Conservation (phyloP, 35 echinoderm and acorn worm species). For the Anneissia japonica region DNA sequence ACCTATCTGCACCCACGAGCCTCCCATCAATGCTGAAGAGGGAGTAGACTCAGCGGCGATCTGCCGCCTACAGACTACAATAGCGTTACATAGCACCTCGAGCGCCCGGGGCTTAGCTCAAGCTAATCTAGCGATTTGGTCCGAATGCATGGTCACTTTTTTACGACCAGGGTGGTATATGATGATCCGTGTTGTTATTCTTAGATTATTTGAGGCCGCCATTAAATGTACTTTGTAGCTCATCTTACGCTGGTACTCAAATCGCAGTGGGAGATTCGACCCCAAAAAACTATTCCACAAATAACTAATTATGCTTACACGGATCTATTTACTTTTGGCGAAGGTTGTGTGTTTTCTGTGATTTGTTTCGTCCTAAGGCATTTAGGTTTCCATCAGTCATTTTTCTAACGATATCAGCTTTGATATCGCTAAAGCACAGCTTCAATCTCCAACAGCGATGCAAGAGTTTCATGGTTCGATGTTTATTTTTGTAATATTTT, state of each 20-base stretch:
- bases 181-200: not conserved
- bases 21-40: not conserved
- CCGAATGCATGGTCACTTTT: not conserved
- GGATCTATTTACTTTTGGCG: not conserved
- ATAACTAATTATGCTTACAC: not conserved
- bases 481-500: no score
- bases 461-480: not conserved
- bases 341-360: conserved; percentile 1
- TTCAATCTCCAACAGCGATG: not conserved
- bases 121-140: not conserved
- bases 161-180: not conserved
- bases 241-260: not conserved
- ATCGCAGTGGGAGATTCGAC: not conserved
- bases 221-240: not conserved
- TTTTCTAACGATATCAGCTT: not conserved
- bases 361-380: not conserved
- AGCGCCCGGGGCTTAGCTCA: not conserved
- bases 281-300: not conserved
- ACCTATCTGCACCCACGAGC: not conserved
- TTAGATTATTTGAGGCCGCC: not conserved
- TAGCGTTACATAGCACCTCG: not conserved
- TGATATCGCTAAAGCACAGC: not conserved
- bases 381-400: not conserved
- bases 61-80: not conserved
- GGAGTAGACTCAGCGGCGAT: not conserved